phyloP scores from a whole-genome alignment of 1,140 invertebrate genomes.

The Lepidotrigona ventralis region DNA sequence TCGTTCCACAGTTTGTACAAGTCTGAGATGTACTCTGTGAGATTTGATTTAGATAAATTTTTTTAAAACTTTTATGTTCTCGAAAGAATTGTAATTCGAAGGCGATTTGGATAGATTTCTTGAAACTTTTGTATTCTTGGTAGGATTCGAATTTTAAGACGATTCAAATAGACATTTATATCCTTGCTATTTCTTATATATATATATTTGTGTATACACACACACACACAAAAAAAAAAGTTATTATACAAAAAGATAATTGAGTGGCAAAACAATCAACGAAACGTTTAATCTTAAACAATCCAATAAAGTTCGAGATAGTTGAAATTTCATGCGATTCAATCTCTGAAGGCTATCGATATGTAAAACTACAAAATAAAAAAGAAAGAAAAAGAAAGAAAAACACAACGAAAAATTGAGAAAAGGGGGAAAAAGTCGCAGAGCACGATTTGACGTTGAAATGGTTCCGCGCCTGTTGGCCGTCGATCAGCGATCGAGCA shows the following conservation, averaged over 20 bases:
- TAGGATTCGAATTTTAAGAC: not conserved
- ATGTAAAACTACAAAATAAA: not conserved
- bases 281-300: not conserved
- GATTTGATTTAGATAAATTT: not conserved
- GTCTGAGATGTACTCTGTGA: too few relatives aligned
- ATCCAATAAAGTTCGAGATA: not conserved
- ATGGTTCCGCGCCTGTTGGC: conserved; percentile 9
- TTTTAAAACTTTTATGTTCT: not conserved
- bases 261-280: not conserved
- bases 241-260: too few relatives aligned
- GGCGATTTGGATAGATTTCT: too few relatives aligned
- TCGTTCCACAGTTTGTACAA: not conserved
- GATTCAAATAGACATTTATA: too few relatives aligned
- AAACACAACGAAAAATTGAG: not conserved
- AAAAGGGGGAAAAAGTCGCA: not conserved
- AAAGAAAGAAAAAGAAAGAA: not conserved
- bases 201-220: too few relatives aligned
- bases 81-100: not conserved
- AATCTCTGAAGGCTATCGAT: not conserved
- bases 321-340: conserved; percentile 20
- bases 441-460: conserved; percentile 9
- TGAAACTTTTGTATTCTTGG: not conserved
- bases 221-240: too few relatives aligned
- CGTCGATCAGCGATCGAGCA: conserved; percentile 17
- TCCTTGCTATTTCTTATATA: too few relatives aligned